Evolutionary conservation across 2,888 invertebrate species (phyloP).

Genomic region (Lordiphosa andalusiaca): DNA sequence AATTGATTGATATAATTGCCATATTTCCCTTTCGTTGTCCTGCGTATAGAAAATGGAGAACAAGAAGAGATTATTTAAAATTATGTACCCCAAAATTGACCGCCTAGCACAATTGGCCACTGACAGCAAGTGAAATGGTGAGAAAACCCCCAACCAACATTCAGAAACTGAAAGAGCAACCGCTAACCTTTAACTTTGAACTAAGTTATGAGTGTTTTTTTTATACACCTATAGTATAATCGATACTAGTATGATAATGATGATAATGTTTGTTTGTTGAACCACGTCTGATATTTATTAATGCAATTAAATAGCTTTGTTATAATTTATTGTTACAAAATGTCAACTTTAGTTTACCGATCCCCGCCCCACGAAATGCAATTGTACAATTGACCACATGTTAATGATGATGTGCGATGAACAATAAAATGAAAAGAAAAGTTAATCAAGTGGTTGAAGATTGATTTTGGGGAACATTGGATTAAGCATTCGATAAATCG

Average conservation of each 20-base stretch:
- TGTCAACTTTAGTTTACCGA: constrained; percentile 36
- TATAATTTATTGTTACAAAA: constrained; percentile 61
- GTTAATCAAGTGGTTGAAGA: constrained; percentile 5
- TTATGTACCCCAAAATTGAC: constrained; percentile 43
- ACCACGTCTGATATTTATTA: constrained; percentile 72
- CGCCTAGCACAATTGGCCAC: constrained; percentile 42
- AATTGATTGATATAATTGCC: constrained; percentile 66
- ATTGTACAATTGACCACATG: constrained; percentile 49
- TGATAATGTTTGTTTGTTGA: constrained; percentile 60
- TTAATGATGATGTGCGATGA: constrained; percentile 44
- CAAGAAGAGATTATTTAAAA: constrained; percentile 62
- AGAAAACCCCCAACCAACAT: constrained; percentile 21
- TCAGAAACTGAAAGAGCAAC: constrained; percentile 29
- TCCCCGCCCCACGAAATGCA: constrained; percentile 10
- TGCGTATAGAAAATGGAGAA: constrained; percentile 48
- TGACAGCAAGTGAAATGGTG: constrained; percentile 36
- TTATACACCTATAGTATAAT: constrained; percentile 14
- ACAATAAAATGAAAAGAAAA: constrained; percentile 51
- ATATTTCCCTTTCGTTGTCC: constrained; percentile 60
- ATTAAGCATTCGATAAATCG: no score
- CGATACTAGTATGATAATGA: constrained; percentile 20
- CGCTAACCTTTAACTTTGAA: constrained; percentile 21
- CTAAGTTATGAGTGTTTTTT: constrained; percentile 23
- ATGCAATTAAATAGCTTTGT: constrained; percentile 51
- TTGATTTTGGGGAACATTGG: neutral